Evolutionary conservation across 2,888 invertebrate genomes (phyloP), one percentile per base, ranked within the genome.

Genomic region (Electrophaes corylata): DNA sequence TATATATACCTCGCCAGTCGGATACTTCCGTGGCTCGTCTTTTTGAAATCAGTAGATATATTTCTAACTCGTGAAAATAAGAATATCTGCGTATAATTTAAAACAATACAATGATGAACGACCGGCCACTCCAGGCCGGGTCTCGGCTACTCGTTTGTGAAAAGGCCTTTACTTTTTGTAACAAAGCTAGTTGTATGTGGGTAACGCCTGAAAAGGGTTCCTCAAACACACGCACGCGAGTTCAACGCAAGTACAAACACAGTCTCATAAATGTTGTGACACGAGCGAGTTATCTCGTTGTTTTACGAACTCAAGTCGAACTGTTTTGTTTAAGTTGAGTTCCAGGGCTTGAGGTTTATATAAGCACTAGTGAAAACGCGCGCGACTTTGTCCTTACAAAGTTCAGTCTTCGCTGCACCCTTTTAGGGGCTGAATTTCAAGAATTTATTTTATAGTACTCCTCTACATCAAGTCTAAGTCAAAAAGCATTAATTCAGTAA

Each of bases 121-220:
- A 26, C 26, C 8, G 29, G 5, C 43, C 19, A 5, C 37, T 11
- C n/a, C 3, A 33, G n/a, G 39, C 37, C 20, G 33, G 18, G 44
- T 51, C 35, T 4, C 2, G n/a, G n/a, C 12, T 20, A 16, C 18
- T 8, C 35, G 3, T 14, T 44, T 51, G 6, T 33, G 26, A 52
- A 51, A 45, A 10, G 31, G 11, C 35, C 2, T 39, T 31, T n/a
- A 29, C 20, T 46, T 54, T 41, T 23, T 18, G 16, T 40, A 44
- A 53, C 40, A 54, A 47, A 41, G 37, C 12, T 19, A 39, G 33
- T 48, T 41, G 47, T 23, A 4, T 52, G 26, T 47, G 29, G 47
- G 18, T 40, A 26, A 19, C 26, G 26, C 26, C 52, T 37, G 44
- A 26, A 12, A 45, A 39, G 39, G 45, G 26, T 39, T 39, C 8